Percentiles rank a stretch among this genome's conserved stretches.
Evolutionary conservation across 1,140 invertebrate genomes (phyloP).

Genomic region (Babylonia areolata): DNA sequence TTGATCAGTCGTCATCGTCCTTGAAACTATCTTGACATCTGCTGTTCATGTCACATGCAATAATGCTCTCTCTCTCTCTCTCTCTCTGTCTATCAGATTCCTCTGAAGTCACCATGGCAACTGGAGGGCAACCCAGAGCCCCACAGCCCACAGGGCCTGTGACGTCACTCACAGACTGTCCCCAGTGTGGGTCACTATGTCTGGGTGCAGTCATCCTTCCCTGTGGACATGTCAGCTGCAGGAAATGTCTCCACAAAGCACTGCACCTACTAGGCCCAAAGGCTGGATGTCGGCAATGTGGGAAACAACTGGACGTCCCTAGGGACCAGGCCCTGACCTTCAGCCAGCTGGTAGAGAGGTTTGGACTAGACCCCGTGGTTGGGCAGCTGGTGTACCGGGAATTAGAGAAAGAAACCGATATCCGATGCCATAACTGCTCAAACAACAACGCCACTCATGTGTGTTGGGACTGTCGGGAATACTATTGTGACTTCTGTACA

Average conservation of each 20-base stretch:
- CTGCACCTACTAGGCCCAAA: not conserved
- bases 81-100: not conserved
- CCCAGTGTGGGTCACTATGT: not conserved
- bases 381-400: not conserved
- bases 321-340: not conserved
- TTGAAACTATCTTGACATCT: too few species aligned
- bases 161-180: not conserved
- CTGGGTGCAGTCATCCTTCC: not conserved
- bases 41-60: too few species aligned
- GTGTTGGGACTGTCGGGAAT: not conserved
- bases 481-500: not conserved
- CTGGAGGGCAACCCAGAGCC: not conserved
- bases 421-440: not conserved
- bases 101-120: not conserved
- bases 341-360: not conserved
- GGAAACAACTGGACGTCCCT: not conserved
- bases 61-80: too few species aligned
- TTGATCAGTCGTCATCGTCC: too few species aligned
- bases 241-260: not conserved
- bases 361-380: not conserved
- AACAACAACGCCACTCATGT: not conserved
- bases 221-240: not conserved
- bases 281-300: not conserved
- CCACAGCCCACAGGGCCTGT: not conserved
- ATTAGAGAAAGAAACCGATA: not conserved